Conservation (phyloP, 2,797 vertebrate genomes). For the Danio aesculapii region DNA sequence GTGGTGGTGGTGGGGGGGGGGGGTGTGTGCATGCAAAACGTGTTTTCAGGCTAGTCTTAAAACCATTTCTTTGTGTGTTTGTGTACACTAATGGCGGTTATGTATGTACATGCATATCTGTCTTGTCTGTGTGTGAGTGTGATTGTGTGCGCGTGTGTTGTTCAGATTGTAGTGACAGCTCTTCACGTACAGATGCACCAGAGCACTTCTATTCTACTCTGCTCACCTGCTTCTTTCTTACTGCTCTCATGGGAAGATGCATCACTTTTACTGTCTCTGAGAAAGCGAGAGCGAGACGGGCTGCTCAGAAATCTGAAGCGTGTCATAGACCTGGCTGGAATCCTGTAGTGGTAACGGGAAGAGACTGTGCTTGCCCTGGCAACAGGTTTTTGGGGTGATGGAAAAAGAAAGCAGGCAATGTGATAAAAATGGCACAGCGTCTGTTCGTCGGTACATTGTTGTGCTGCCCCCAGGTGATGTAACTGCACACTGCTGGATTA, state of each 20-base stretch:
- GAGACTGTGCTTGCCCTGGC: neutral
- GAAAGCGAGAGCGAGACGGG: constrained; percentile 7
- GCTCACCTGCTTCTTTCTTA: constrained; percentile 45
- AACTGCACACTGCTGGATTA: neutral
- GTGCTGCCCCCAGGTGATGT: constrained; percentile 6
- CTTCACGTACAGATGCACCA: constrained; percentile 51
- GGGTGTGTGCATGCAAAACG: no score
- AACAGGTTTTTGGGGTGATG: neutral
- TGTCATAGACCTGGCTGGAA: constrained; percentile 50
- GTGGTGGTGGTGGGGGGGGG: no score
- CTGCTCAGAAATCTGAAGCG: constrained; percentile 29
- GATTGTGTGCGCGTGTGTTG: neutral
- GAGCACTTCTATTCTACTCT: constrained; percentile 42
- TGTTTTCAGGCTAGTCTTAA: no score
- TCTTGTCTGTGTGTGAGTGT: neutral
- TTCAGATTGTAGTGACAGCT: constrained; percentile 41
- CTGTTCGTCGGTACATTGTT: neutral
- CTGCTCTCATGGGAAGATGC: constrained; percentile 37
- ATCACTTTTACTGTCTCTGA: constrained; percentile 36
- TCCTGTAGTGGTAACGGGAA: constrained; percentile 7
- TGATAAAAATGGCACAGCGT: neutral
- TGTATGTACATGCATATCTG: constrained; percentile 21
- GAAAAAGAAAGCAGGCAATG: neutral
- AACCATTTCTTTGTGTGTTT: no score
- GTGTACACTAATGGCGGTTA: neutral